Evolutionary conservation across 2,888 invertebrate species (phyloP), one percentile per base, ranked within the genome.

Genomic region (Agonum fuliginosum): DNA sequence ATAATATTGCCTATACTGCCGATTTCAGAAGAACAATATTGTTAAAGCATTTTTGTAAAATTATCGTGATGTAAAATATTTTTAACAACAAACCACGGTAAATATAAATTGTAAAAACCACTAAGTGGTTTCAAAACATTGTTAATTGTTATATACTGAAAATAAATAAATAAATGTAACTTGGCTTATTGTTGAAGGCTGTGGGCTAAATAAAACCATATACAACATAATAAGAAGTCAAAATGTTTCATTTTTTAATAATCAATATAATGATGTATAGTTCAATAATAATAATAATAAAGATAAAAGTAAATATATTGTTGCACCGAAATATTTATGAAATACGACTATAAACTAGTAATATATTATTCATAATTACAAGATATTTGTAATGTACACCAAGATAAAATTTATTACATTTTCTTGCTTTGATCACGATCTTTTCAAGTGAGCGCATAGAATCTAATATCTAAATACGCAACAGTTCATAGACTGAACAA

Each of bases 261-360:
- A 58, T 73, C 73, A 73, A 71, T 71, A 71, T 71, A 73, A 70
- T 74, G 41, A 54, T 72, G 51, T 69, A 73, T 73, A 73, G 73
- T 73, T 73, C 58, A 73, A 73, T 73, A 19, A 71, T 71, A 43
- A 74, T 65, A 65, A 73, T 73, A 54, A 58, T 73, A 73, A 73
- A 74, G 74, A 74, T 74, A 62, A 74, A 74, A 74, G 74, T 74
- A 65, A 43, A 74, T 34, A 51, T 54, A 54, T 54, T 72, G 24
- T 62, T 73, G 65, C 72, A 34, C 72, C 72, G 58, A 54, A 72
- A 72, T 72, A 58, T 72, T n/a, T n/a, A 54, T 58, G 58, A 72
- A 43, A 72, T 72, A 54, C 41, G 71, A n/a, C 51, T 71, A 71
- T 51, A 71, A 30, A 27, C 24, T 71, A 51, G 6, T 24, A 37